Base-by-base conservation (phyloP, 2,888 invertebrate genomes). In the Torymus tubicola region DNA sequence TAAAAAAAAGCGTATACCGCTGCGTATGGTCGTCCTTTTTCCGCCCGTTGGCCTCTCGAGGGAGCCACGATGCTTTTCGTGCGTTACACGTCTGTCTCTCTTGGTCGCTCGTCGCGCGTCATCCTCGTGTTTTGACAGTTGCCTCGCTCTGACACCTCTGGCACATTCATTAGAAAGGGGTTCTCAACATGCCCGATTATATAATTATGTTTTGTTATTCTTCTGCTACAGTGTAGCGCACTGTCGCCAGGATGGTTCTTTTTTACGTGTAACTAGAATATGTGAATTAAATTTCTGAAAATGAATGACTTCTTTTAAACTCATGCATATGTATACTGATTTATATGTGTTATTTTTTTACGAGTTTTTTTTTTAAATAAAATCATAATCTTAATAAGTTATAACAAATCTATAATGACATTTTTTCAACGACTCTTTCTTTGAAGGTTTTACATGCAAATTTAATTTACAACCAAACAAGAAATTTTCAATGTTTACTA, bases 71-170 rank as follows among this genome's bases (percentile, higher is more conserved):
- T 8, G 50, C n/a, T 61, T 75, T 31, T n/a, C 75, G 42, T 42
- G 42, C 42, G 42, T 42, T 42, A 8, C 10, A 8, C 42, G 53
- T 18, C 31, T 16, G 53, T 63, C 55, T 55, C 24, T 50, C 55
- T 60, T 57, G 18, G 4, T 65, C 31, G 24, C 18, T 57, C 64
- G 18, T 57, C 58, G 60, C n/a, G 3, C 68, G 21, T 63, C 11
- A 42, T 16, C 76, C 12, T 67, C 60, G 87, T 90, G 90, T 90
- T 90, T 90, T 90, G 90, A 90, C 90, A 90, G 90, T 90, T 90
- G 90, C 90, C 87, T 90, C 90, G 90, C 90, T 90, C 88, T 86
- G 89, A 90, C 90, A 90, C 90, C 90, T 90, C 89, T 86, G 87
- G 86, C 87, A 86, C 89, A 87, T 89, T 90, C 90, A 90, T 90